Percentiles rank a stretch among this genome's conserved stretches.
Conservation (phyloP, 2,888 invertebrate species). For the Lasioglossum oenotherae region DNA sequence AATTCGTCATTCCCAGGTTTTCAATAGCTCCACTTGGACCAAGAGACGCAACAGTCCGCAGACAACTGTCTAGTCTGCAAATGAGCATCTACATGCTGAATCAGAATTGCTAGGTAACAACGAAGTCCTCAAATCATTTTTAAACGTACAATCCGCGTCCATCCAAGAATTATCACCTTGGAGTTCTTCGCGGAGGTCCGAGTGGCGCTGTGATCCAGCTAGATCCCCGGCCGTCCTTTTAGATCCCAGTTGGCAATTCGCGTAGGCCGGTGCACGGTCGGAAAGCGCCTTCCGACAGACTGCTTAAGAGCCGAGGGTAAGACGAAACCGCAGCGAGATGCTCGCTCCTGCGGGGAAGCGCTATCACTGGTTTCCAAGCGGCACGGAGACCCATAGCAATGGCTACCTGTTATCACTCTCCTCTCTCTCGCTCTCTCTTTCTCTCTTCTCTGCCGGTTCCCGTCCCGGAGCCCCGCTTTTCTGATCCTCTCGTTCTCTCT, state of each 20-base stretch:
- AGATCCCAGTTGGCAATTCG: background rate
- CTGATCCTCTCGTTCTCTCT: constrained; percentile 40
- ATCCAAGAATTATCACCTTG: background rate
- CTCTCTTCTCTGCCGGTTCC: constrained; percentile 37
- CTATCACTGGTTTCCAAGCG: constrained; percentile 78
- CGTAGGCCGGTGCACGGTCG: constrained; percentile 6
- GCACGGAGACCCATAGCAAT: constrained; percentile 68
- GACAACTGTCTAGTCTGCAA: background rate
- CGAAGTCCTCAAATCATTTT: background rate
- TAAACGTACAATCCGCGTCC: background rate
- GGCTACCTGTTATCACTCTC: constrained; percentile 79
- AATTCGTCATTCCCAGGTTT: background rate
- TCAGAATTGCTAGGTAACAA: too few species aligned
- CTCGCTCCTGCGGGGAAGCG: constrained; percentile 71
- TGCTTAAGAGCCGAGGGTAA: constrained; percentile 44
- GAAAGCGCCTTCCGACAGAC: constrained; percentile 42
- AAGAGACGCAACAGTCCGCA: background rate
- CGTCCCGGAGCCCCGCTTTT: constrained; percentile 43
- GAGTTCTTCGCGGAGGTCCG: background rate
- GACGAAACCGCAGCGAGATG: constrained; percentile 68
- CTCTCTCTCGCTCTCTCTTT: constrained; percentile 51
- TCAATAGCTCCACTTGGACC: background rate
- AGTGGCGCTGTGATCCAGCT: background rate
- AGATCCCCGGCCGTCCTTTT: background rate
- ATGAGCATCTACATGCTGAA: background rate